phyloP scores from a whole-genome alignment of 1,140 invertebrate species.

The Drosophila guanche region DNA sequence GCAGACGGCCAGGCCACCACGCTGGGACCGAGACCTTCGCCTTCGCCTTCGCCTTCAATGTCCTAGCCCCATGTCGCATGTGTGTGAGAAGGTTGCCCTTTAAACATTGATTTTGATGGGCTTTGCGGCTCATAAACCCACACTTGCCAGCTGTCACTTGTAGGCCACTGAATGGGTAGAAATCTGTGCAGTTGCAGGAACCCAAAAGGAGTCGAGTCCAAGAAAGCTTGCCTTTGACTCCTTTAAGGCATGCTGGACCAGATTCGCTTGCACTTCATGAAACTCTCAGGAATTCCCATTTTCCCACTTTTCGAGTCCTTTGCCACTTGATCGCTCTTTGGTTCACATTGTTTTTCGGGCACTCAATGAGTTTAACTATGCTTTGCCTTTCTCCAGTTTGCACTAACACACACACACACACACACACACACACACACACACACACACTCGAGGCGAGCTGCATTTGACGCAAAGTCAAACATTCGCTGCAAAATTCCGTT shows the following conservation, averaged over 20 bases:
- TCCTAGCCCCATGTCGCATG: conserved; percentile 26
- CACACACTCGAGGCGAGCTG: conserved; percentile 23
- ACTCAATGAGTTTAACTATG: conserved; percentile 2
- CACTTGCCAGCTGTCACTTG: conserved; percentile 1
- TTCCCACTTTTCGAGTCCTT: background rate
- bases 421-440: background rate
- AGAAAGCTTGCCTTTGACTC: too few species aligned
- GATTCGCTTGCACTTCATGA: background rate
- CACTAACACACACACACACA: conserved; percentile 2
- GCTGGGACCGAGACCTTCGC: conserved; percentile 38
- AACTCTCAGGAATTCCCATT: background rate
- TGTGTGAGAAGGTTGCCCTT: conserved; percentile 45
- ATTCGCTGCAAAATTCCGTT: conserved; percentile 30
- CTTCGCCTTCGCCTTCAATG: conserved; percentile 55
- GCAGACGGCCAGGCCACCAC: conserved; percentile 54
- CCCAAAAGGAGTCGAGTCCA: too few species aligned
- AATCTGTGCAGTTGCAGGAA: too few species aligned
- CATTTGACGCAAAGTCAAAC: conserved; percentile 19
- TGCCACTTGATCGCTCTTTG: background rate
- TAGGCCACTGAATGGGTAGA: too few species aligned
- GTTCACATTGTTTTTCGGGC: background rate
- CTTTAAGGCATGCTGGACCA: too few species aligned
- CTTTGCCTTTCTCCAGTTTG: background rate
- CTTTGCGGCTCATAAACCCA: conserved; percentile 14
- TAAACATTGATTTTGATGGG: conserved; percentile 20